Evolutionary conservation across 2,113 vertebrate genomes (phyloP).

Genomic region (Phycodurus eques): DNA sequence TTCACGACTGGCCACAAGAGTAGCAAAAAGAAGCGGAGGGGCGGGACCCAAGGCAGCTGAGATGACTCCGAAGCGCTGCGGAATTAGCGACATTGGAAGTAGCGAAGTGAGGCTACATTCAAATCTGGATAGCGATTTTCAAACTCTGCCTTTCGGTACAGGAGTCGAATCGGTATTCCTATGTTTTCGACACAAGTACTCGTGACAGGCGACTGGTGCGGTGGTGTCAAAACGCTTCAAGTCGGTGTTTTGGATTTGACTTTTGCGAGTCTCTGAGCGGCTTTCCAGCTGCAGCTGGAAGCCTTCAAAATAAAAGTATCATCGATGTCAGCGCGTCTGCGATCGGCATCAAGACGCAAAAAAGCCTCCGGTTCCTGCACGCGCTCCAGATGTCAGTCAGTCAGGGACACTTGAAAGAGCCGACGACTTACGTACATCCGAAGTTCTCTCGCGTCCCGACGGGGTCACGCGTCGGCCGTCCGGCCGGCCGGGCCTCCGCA

Average conservation of each 20-base stretch:
- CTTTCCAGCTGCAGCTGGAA: constrained; percentile 10
- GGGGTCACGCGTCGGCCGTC: constrained; percentile 52
- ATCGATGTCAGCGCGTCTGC: constrained; percentile 42
- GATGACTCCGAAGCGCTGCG: too few species aligned
- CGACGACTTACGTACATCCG: constrained; percentile 68
- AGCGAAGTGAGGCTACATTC: too few species aligned
- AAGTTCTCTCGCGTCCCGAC: constrained; percentile 54
- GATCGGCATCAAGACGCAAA: constrained; percentile 41
- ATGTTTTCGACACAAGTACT: too few species aligned
- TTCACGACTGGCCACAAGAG: too few species aligned
- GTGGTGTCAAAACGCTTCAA: neutral
- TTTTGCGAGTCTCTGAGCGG: neutral
- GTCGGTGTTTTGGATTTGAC: neutral
- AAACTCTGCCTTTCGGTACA: too few species aligned
- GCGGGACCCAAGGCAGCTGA: too few species aligned
- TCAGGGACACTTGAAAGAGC: constrained; percentile 62
- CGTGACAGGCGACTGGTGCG: neutral
- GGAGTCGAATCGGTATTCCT: too few species aligned
- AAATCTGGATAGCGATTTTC: too few species aligned
- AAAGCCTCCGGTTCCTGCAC: constrained; percentile 18
- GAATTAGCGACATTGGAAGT: too few species aligned
- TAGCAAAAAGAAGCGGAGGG: too few species aligned
- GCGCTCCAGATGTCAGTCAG: constrained; percentile 62
- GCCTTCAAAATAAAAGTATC: constrained; percentile 45
- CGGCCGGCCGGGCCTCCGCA: constrained; percentile 18